A percentile compares a stretch with the other conserved stretches of the same genome.
Evolutionary conservation across 1,140 invertebrate species (phyloP).

Genomic region (Macrosteles quadrilineatus): DNA sequence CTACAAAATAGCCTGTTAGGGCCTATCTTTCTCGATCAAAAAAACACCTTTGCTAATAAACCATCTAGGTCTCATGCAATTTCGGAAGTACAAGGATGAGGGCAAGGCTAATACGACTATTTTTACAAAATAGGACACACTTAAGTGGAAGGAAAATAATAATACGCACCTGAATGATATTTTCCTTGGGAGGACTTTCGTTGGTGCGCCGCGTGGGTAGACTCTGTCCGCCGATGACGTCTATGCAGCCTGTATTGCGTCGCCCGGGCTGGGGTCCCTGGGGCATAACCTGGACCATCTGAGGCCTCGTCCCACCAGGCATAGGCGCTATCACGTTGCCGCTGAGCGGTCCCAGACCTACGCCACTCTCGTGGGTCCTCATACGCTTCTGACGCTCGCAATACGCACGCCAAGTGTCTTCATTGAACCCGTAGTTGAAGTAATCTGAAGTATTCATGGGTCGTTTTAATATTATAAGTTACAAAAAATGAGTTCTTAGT

Average conservation of each 20-base stretch:
- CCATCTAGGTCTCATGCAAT: no score
- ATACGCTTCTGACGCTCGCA: slow-evolving; percentile 94
- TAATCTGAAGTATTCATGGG: slow-evolving; percentile 85
- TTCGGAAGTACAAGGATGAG: no score
- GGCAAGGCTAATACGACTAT: no score
- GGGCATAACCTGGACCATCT: slow-evolving; percentile 53
- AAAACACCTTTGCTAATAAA: no score
- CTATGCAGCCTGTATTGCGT: slow-evolving; percentile 67
- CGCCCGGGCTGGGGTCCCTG: slow-evolving; percentile 62
- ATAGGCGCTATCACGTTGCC: slow-evolving; percentile 38
- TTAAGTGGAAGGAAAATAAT: no score
- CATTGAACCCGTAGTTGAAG: slow-evolving; percentile 98
- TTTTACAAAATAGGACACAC: no score
- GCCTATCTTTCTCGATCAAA: no score
- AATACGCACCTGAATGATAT: slow-evolving; percentile 83
- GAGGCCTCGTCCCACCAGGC: slow-evolving; percentile 45
- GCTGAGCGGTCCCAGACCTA: slow-evolving; percentile 55
- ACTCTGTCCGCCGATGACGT: slow-evolving; percentile 60
- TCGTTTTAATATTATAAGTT: no score
- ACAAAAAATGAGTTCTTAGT: no score
- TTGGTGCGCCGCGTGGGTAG: slow-evolving; percentile 53
- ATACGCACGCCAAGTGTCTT: slow-evolving; percentile 97
- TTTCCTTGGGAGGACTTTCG: slow-evolving; percentile 65
- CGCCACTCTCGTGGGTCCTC: slow-evolving; percentile 77
- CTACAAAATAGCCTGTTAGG: no score